Conservation (phyloP, 2,888 invertebrate species). For the Sympetrum striolatum region DNA sequence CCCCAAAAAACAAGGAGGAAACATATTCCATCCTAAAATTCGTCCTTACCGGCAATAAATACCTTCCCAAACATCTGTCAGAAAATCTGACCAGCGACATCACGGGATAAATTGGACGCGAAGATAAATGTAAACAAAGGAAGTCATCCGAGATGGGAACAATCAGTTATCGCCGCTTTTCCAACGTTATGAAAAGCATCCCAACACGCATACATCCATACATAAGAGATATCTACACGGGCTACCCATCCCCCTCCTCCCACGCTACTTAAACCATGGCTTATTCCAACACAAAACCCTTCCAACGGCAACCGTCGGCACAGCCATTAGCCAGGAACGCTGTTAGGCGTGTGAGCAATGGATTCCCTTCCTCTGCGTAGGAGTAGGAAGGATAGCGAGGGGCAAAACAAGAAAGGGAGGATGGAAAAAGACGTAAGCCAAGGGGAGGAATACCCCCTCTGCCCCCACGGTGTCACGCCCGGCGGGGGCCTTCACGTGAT, state of each 20-base stretch:
- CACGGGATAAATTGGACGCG: no score
- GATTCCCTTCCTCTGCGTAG: neutral
- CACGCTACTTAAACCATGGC: neutral
- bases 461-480: neutral
- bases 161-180: neutral
- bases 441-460: neutral
- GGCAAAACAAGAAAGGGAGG: neutral
- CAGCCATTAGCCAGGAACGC: neutral
- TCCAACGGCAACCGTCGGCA: neutral
- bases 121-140: no score
- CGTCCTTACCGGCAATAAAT: no score
- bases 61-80: no score
- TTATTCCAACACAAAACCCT: neutral
- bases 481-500: slow-evolving; percentile 11
- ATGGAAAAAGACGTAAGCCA: neutral
- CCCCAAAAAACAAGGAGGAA: no score
- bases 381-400: neutral
- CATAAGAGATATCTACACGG: neutral
- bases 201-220: neutral
- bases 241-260: neutral
- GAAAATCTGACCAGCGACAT: no score
- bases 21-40: no score
- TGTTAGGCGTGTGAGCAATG: neutral
- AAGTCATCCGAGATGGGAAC: neutral
- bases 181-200: neutral